Conservation (phyloP, 2,113 vertebrate species). For the Lontra canadensis region DNA sequence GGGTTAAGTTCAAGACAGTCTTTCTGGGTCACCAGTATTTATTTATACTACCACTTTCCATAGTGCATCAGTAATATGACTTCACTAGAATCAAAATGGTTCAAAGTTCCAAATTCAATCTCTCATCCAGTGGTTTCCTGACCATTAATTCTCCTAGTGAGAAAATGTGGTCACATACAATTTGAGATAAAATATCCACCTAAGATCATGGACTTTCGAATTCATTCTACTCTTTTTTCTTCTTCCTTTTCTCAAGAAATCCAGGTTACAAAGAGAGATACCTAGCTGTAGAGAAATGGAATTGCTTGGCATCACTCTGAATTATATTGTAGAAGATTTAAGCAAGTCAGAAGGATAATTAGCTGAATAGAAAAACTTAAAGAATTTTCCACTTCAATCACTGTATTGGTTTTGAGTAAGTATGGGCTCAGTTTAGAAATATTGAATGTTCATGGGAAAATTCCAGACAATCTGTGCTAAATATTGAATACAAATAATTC, state of each 20-base stretch:
- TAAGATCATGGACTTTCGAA: background rate
- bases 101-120: background rate
- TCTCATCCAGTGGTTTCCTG: background rate
- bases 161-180: background rate
- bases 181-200: conserved; percentile 21
- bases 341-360: background rate
- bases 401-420: conserved; percentile 30
- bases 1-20: background rate
- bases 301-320: background rate
- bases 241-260: background rate
- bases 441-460: conserved; percentile 18
- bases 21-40: background rate
- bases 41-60: background rate
- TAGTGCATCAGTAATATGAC: background rate
- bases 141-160: background rate
- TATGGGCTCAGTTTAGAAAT: background rate
- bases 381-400: background rate
- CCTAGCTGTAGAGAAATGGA: background rate
- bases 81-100: background rate
- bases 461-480: conserved; percentile 7
- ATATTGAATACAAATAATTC: conserved; percentile 49
- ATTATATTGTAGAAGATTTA: background rate
- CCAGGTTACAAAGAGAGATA: background rate
- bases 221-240: background rate
- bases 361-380: background rate